Percentiles rank a stretch among this genome's conserved stretches.
Evolutionary conservation across 2,113 vertebrate genomes (phyloP).

Genomic region (Neodontobutis hainanensis): DNA sequence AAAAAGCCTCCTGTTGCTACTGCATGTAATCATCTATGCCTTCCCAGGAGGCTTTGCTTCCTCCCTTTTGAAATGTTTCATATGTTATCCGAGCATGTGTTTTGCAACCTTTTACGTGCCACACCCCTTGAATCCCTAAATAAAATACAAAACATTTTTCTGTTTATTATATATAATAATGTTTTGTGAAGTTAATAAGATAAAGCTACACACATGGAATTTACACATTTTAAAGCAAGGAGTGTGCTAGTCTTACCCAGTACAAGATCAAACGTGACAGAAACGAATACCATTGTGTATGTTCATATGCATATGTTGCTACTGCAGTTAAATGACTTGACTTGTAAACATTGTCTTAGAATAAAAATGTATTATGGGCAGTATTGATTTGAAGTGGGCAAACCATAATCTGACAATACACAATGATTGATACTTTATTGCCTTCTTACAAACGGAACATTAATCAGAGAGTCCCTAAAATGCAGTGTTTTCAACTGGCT

Average conservation of each 20-base stretch:
- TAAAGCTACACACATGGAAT: neutral
- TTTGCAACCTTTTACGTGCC: slow-evolving; percentile 15
- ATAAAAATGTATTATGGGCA: no score
- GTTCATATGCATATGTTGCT: no score
- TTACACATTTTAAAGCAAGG: slow-evolving; percentile 3
- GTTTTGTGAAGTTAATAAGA: neutral
- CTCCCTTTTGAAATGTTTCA: slow-evolving; percentile 31
- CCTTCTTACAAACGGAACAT: no score
- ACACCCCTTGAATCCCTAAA: neutral
- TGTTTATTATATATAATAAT: neutral
- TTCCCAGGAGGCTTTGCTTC: slow-evolving; percentile 32
- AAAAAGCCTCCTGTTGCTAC: slow-evolving; percentile 26
- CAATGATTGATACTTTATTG: no score
- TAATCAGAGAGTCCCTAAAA: no score
- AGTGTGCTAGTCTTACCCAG: neutral
- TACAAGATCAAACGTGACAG: neutral
- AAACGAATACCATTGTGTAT: neutral
- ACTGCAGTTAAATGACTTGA: no score
- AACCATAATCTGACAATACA: no score
- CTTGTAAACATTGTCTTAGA: no score
- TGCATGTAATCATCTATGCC: slow-evolving; percentile 49
- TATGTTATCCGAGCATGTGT: slow-evolving; percentile 30
- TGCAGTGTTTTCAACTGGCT: no score
- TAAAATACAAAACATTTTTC: neutral
- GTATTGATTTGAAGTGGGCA: no score